Conservation (phyloP, 2,113 vertebrate genomes). For the Eleginops maclovinus region DNA sequence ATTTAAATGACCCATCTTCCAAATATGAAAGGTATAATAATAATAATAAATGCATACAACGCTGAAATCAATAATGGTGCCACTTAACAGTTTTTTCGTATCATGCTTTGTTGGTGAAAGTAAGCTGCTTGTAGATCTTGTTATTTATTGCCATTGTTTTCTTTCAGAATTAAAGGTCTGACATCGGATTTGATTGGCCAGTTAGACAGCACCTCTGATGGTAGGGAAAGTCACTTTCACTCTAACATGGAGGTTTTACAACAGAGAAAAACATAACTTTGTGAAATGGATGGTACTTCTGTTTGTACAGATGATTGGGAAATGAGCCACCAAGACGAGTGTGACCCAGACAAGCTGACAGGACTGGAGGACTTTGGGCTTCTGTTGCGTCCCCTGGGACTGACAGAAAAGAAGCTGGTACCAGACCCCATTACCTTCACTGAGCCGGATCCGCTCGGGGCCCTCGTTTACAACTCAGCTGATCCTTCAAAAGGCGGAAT, state of each 20-base stretch:
- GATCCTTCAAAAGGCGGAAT: slow-evolving; percentile 41
- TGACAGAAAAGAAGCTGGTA: slow-evolving; percentile 84
- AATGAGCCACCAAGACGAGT: slow-evolving; percentile 74
- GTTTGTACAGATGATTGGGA: slow-evolving; percentile 85
- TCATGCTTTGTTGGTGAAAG: slow-evolving; percentile 4
- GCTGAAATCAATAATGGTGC: not conserved
- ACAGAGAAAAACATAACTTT: not conserved
- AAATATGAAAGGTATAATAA: slow-evolving; percentile 78
- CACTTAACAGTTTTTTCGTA: not conserved
- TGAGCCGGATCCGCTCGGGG: slow-evolving; percentile 85
- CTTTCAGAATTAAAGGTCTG: slow-evolving; percentile 78
- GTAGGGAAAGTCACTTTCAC: slow-evolving; percentile 61
- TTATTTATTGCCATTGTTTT: slow-evolving; percentile 10
- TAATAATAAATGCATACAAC: not conserved
- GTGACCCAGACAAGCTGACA: slow-evolving; percentile 79
- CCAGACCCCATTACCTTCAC: slow-evolving; percentile 85
- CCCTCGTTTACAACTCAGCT: slow-evolving; percentile 70
- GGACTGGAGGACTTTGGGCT: slow-evolving; percentile 86
- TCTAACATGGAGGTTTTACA: not conserved
- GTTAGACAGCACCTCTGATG: slow-evolving; percentile 84
- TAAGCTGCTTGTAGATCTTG: not conserved
- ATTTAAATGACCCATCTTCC: slow-evolving; percentile 64
- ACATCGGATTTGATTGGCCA: slow-evolving; percentile 86
- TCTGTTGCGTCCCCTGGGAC: slow-evolving; percentile 82
- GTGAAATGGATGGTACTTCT: slow-evolving; percentile 6